phyloP scores from a whole-genome alignment of 2,888 invertebrate genomes.

The Sympetrum striolatum region DNA sequence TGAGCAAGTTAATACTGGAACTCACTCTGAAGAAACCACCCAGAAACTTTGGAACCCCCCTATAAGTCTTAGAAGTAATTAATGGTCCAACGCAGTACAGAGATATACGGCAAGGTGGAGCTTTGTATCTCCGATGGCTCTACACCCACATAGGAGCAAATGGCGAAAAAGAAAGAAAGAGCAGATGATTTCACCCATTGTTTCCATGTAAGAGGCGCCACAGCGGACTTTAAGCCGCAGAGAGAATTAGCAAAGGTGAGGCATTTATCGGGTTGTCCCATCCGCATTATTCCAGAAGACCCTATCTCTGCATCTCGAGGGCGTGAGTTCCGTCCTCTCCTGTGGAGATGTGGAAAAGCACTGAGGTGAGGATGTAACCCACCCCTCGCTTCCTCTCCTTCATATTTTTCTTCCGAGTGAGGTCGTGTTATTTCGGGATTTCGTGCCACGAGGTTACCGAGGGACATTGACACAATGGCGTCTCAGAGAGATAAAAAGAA shows the following conservation, averaged over 20 bases:
- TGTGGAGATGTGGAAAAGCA: neutral
- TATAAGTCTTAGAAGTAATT: too few relatives aligned
- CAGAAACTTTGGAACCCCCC: too few relatives aligned
- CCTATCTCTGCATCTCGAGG: neutral
- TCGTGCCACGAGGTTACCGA: neutral
- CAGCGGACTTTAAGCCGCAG: neutral
- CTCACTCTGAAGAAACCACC: too few relatives aligned
- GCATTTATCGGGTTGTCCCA: neutral
- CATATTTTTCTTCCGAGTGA: neutral
- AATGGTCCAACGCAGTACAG: too few relatives aligned
- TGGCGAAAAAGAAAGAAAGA: neutral
- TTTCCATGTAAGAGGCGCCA: neutral
- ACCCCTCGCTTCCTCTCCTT: neutral
- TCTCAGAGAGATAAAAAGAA: too few relatives aligned
- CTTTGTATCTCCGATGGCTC: too few relatives aligned
- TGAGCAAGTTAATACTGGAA: too few relatives aligned
- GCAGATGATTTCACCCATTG: neutral
- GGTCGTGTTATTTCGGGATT: neutral
- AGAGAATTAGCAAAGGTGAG: neutral
- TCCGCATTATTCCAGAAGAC: neutral
- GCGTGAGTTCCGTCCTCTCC: neutral
- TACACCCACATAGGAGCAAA: too few relatives aligned
- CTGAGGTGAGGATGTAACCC: neutral
- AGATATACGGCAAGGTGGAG: too few relatives aligned
- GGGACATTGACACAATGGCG: slow-evolving; percentile 19